A percentile compares a stretch with the other conserved stretches of the same genome.
Evolutionary conservation across 2,113 vertebrate species (phyloP).

Genomic region (Macroglossus sobrinus): DNA sequence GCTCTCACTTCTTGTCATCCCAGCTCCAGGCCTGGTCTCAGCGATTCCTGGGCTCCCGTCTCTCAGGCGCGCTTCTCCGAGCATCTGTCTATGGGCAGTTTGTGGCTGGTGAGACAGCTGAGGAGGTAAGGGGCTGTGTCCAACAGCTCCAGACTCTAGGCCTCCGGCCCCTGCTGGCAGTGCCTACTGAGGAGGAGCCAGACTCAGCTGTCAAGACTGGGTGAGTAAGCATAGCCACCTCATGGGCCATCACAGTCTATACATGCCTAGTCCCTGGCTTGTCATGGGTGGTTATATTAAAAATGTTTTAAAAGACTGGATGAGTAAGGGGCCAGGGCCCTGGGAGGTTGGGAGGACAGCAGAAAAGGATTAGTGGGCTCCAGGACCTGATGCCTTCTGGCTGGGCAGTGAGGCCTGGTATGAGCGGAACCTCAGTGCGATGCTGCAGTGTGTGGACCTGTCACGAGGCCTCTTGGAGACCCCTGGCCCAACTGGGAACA

Average conservation of each 20-base stretch:
- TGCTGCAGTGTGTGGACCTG: slow-evolving; percentile 89
- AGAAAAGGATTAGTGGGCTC: neutral
- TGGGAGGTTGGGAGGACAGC: neutral
- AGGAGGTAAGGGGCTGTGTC: slow-evolving; percentile 85
- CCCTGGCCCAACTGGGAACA: slow-evolving; percentile 60
- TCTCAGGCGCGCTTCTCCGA: slow-evolving; percentile 81
- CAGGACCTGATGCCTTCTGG: neutral
- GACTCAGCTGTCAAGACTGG: slow-evolving; percentile 80
- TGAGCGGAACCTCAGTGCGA: slow-evolving; percentile 76
- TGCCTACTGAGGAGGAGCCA: slow-evolving; percentile 91
- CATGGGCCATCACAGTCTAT: neutral
- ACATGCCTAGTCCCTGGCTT: neutral
- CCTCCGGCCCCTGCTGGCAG: slow-evolving; percentile 90
- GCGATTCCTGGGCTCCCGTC: slow-evolving; percentile 81
- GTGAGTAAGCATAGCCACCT: slow-evolving; percentile 14
- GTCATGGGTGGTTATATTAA: neutral
- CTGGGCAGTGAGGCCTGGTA: slow-evolving; percentile 65
- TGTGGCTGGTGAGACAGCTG: slow-evolving; percentile 88
- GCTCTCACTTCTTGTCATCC: neutral
- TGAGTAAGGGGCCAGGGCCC: slow-evolving; percentile 49
- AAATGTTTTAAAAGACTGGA: slow-evolving; percentile 56
- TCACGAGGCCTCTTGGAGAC: slow-evolving; percentile 79
- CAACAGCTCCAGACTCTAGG: slow-evolving; percentile 84
- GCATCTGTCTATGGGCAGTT: slow-evolving; percentile 91
- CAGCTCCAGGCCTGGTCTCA: slow-evolving; percentile 85